Evolutionary conservation across 2,888 invertebrate species (phyloP).

Genomic region (Conus canariensis): DNA sequence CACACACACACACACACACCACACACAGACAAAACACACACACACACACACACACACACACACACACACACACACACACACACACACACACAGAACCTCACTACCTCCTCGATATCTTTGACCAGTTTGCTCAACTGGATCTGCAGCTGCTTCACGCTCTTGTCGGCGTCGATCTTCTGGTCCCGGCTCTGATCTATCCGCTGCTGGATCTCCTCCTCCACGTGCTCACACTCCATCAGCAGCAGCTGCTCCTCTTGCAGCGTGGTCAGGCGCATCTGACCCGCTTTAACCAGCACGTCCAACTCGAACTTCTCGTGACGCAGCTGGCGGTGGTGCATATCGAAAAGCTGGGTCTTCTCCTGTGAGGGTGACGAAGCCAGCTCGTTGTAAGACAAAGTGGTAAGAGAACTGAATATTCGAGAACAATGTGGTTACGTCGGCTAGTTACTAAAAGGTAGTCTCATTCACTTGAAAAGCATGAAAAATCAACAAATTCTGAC

Average conservation of each 20-base stretch:
- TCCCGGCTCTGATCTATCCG: not conserved
- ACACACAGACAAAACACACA: no score
- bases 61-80: no score
- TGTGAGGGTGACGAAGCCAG: not conserved
- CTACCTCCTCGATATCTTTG: slow-evolving; percentile 33
- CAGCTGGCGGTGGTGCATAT: slow-evolving; percentile 34
- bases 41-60: not conserved
- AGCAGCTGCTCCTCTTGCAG: slow-evolving; percentile 35
- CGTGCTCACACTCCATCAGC: slow-evolving; percentile 34
- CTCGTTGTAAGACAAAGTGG: no score
- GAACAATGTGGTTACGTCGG: no score
- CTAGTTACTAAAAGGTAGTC: no score
- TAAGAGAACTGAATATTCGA: no score
- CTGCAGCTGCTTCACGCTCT: not conserved
- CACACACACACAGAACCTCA: no score
- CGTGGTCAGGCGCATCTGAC: not conserved
- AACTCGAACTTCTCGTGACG: slow-evolving; percentile 36
- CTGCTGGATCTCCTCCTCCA: not conserved
- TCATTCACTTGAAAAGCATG: no score
- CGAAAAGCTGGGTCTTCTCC: slow-evolving; percentile 12
- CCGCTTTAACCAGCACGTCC: slow-evolving; percentile 19
- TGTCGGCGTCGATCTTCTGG: slow-evolving; percentile 16
- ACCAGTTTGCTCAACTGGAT: not conserved
- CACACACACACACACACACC: no score
- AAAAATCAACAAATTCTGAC: no score